These are phyloP conservation scores for Laothoe populi DNA, from an alignment of 2,888 invertebrate species.

Conservation along the genomic window DNA sequence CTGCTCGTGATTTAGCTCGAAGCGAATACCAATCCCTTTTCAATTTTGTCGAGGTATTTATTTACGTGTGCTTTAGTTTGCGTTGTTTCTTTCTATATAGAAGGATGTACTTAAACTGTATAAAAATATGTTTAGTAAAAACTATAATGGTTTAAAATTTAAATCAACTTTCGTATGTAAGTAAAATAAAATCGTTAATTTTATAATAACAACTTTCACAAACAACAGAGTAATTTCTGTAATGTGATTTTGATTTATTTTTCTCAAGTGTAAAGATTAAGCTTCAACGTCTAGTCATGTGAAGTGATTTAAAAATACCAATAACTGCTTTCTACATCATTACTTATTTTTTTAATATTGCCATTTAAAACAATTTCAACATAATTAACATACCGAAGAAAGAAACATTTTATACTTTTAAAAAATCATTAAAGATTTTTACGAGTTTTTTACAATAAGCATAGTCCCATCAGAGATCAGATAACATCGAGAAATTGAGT, in stretches of 20 bases:
- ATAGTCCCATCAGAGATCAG: not conserved
- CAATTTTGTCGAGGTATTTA: not conserved
- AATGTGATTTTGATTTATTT: not conserved
- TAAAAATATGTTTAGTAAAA: too few relatives aligned
- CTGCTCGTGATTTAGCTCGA: not conserved
- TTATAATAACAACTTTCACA: not conserved
- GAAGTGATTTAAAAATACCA: not conserved
- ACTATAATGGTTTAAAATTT: too few relatives aligned
- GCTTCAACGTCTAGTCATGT: not conserved
- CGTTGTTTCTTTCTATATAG: too few relatives aligned
- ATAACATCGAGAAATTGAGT: not conserved
- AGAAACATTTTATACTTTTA: conserved; percentile 1
- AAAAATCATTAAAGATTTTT: conserved; percentile 11
- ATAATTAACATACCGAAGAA: not conserved
- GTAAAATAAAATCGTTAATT: not conserved
- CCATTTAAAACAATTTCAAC: not conserved
- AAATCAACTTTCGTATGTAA: too few relatives aligned
- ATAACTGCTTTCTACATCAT: not conserved
- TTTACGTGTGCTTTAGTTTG: too few relatives aligned
- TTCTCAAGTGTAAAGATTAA: not conserved
- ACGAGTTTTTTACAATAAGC: not conserved
- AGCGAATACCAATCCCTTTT: not conserved
- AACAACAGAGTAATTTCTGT: not conserved
- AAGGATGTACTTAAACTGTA: too few relatives aligned
- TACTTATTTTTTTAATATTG: not conserved